Percentiles rank a stretch among this genome's conserved stretches.
Conservation (phyloP, 2,113 vertebrate species). For the Zosterops japonicus region DNA sequence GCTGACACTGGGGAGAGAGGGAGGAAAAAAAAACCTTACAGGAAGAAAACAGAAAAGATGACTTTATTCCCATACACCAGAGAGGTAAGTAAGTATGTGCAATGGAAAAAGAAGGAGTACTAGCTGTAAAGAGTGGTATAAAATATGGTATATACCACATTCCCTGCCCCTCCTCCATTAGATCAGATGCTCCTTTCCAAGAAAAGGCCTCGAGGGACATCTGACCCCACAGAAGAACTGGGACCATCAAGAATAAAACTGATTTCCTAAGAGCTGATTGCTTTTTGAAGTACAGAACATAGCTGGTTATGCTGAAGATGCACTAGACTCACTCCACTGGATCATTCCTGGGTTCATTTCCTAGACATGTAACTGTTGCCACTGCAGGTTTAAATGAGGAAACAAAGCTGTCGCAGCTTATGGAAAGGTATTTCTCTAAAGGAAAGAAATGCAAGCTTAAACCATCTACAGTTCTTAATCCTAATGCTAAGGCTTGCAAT, state of each 20-base stretch:
- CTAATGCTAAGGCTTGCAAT: neutral
- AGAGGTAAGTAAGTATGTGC: neutral
- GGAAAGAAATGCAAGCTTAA: neutral
- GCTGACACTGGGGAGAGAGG: neutral
- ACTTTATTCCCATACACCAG: neutral
- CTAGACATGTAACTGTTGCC: neutral
- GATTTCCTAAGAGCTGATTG: neutral
- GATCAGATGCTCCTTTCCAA: neutral
- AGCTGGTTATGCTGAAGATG: neutral
- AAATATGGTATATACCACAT: fast-evolving
- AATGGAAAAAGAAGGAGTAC: neutral
- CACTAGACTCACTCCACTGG: neutral
- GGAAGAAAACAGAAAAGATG: neutral
- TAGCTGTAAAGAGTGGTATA: neutral
- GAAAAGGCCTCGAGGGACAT: neutral
- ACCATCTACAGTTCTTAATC: neutral
- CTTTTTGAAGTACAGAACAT: neutral
- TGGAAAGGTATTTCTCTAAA: neutral
- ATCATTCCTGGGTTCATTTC: neutral
- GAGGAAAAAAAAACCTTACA: neutral
- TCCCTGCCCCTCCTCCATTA: neutral
- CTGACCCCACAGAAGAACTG: neutral
- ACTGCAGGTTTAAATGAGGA: neutral
- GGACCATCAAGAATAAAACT: neutral
- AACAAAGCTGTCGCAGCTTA: neutral